Evolutionary conservation across 1,140 invertebrate genomes (phyloP).

Genomic region (Heliconius congener): DNA sequence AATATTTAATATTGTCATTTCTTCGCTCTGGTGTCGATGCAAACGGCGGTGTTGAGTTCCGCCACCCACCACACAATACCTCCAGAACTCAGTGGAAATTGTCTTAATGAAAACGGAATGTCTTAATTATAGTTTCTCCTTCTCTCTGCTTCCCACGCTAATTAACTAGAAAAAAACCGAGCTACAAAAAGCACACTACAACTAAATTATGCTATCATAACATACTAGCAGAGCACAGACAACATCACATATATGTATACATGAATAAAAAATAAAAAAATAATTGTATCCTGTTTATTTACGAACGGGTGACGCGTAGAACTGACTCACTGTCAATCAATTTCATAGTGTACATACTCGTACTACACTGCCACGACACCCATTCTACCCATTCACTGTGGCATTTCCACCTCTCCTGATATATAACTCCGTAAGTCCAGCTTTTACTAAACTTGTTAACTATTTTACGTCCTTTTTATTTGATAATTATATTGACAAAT

Average conservation of each 20-base stretch:
- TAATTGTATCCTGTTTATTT: constrained; percentile 37
- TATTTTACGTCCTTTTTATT: too few species aligned
- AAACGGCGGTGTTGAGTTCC: too few species aligned
- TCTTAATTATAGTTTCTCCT: too few species aligned
- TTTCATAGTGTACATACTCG: constrained; percentile 27
- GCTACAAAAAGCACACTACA: too few species aligned
- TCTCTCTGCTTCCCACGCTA: too few species aligned
- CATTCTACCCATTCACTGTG: constrained; percentile 35
- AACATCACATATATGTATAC: not conserved
- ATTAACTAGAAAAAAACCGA: too few species aligned
- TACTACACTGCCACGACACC: constrained; percentile 29
- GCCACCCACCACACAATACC: too few species aligned
- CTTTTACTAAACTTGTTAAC: not conserved
- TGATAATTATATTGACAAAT: too few species aligned
- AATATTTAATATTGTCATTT: too few species aligned
- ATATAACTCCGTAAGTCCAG: constrained; percentile 26
- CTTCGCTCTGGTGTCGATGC: too few species aligned
- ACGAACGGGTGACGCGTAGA: constrained; percentile 39
- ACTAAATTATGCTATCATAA: not conserved
- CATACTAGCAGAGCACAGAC: not conserved
- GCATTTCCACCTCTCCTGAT: constrained; percentile 31
- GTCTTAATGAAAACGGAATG: too few species aligned
- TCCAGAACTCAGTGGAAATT: too few species aligned
- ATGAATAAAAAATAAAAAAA: constrained; percentile 16
- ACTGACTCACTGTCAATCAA: constrained; percentile 49